These are phyloP conservation scores for Drosophila busckii DNA, from an alignment of 1,140 invertebrate genomes.

Conservation along the genomic window DNA sequence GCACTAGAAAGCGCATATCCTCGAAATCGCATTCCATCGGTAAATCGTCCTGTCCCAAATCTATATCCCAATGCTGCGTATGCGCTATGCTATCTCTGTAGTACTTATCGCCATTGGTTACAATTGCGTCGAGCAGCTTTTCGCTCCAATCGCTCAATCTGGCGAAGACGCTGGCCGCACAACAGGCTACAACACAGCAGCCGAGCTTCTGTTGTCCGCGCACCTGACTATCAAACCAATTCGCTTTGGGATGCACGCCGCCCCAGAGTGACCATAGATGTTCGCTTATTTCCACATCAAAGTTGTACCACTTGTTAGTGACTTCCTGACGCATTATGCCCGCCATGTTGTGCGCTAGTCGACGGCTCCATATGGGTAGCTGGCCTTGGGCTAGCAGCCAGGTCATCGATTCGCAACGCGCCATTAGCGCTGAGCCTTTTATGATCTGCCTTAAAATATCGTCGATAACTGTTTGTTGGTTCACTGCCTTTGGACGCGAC, in stretches of 20 bases:
- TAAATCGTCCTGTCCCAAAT: constrained; percentile 78
- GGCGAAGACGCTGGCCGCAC: constrained; percentile 80
- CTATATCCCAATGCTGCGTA: constrained; percentile 79
- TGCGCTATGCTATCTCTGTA: constrained; percentile 79
- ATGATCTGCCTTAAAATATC: constrained; percentile 23
- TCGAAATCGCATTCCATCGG: constrained; percentile 71
- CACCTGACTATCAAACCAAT: constrained; percentile 64
- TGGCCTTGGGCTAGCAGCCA: constrained; percentile 74
- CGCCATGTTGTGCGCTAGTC: constrained; percentile 70
- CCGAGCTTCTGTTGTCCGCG: constrained; percentile 80
- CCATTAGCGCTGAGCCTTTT: neutral
- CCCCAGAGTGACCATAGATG: constrained; percentile 82
- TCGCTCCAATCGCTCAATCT: constrained; percentile 80
- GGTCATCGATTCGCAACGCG: constrained; percentile 73
- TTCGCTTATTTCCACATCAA: constrained; percentile 81
- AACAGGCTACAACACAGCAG: constrained; percentile 80
- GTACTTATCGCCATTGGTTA: constrained; percentile 80
- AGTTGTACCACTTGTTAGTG: constrained; percentile 79
- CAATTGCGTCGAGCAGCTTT: constrained; percentile 81
- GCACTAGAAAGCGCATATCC: constrained; percentile 80
- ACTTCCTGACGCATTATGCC: constrained; percentile 29
- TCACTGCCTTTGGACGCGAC: neutral
- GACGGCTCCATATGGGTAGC: constrained; percentile 78
- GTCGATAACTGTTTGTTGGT: constrained; percentile 13
- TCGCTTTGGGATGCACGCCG: constrained; percentile 79